Conservation (phyloP, 2,797 vertebrate genomes). For the Cichlasoma orientale region DNA sequence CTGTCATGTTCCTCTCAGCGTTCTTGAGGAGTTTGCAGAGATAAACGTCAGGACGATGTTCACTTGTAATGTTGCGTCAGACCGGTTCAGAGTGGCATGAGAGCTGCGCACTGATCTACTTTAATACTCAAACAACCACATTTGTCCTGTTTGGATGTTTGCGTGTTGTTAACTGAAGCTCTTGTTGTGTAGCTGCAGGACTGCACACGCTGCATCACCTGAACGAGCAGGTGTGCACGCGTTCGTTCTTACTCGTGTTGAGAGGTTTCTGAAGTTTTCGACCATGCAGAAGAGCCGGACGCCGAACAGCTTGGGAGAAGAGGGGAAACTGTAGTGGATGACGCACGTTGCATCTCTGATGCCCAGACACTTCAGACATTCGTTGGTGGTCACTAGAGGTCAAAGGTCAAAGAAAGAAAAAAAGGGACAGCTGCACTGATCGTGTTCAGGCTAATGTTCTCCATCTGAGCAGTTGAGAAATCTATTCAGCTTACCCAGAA, state of each 20-base stretch:
- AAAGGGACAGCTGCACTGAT: not conserved
- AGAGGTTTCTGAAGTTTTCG: slow-evolving; percentile 81
- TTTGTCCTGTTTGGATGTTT: not conserved
- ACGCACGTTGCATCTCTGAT: slow-evolving; percentile 89
- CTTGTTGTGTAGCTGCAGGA: not conserved
- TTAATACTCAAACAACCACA: too few species aligned
- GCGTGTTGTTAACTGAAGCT: rapidly evolving
- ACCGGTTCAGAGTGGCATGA: not conserved
- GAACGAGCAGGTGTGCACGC: not conserved
- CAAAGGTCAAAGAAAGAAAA: not conserved
- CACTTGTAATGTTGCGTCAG: not conserved
- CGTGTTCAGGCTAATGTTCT: not conserved
- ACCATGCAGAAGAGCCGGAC: slow-evolving; percentile 85
- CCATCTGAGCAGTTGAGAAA: not conserved
- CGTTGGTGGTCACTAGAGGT: slow-evolving; percentile 85
- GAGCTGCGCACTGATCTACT: not conserved
- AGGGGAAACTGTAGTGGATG: slow-evolving; percentile 89
- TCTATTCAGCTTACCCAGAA: slow-evolving; percentile 81
- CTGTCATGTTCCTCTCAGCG: not conserved
- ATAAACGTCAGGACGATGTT: too few species aligned
- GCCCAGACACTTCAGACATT: slow-evolving; percentile 80
- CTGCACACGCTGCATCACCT: not conserved
- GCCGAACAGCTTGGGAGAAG: slow-evolving; percentile 82
- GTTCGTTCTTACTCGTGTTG: slow-evolving; percentile 74
- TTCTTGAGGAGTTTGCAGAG: not conserved